A percentile compares a stretch with the other conserved stretches of the same genome.
These are phyloP conservation scores for Avahi laniger DNA, from an alignment of 2,797 vertebrate genomes.

Conservation along the genomic window DNA sequence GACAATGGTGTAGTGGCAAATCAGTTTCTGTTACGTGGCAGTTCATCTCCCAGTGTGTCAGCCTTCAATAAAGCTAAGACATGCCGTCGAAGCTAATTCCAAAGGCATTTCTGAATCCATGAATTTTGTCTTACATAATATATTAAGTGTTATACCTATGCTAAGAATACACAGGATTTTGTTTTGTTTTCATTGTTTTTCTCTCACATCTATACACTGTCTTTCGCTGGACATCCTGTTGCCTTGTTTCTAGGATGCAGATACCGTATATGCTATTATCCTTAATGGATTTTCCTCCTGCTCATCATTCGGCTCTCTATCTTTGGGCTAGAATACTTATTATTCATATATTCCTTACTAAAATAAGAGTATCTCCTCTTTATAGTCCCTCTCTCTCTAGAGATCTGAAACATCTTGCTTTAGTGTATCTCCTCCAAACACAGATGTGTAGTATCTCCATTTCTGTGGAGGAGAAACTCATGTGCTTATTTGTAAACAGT, in stretches of 20 bases:
- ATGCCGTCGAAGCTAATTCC: neutral
- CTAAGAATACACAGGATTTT: neutral
- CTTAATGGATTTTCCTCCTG: neutral
- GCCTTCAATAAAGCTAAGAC: neutral
- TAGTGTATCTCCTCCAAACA: neutral
- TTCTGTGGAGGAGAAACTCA: neutral
- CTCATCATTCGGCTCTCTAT: neutral
- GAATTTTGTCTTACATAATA: neutral
- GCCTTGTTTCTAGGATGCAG: neutral
- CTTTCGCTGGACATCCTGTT: neutral
- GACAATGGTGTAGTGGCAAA: neutral
- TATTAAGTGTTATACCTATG: neutral
- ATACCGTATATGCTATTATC: neutral
- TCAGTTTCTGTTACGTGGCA: neutral
- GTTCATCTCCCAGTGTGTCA: neutral
- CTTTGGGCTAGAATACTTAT: neutral
- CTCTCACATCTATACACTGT: neutral
- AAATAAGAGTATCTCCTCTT: neutral
- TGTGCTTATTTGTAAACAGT: neutral
- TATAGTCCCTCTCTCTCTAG: neutral
- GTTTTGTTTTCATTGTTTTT: neutral
- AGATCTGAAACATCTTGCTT: neutral
- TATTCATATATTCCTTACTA: conserved; percentile 10
- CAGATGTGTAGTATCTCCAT: neutral
- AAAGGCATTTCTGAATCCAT: neutral